These are phyloP conservation scores for Catharus bicknelli DNA, from an alignment of 2,113 vertebrate species.

Conservation along the genomic window DNA sequence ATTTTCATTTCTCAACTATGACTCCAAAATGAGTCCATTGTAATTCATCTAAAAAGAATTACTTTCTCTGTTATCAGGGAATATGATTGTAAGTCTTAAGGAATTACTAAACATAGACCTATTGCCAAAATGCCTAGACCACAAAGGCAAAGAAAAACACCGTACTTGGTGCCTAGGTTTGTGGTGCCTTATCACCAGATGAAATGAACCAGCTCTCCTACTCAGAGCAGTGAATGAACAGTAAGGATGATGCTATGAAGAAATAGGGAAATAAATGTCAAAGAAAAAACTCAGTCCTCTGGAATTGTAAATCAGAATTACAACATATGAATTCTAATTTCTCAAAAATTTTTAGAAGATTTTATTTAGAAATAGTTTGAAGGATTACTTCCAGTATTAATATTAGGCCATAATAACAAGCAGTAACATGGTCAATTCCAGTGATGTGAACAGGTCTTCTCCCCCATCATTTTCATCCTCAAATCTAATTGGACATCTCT, in stretches of 20 bases:
- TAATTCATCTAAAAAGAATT: accelerated
- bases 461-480: neutral
- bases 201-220: neutral
- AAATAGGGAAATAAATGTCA: neutral
- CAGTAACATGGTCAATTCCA: neutral
- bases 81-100: neutral
- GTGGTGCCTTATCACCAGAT: neutral
- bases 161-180: neutral
- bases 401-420: neutral
- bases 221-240: neutral
- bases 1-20: neutral
- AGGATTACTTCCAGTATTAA: neutral
- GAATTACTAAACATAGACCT: neutral
- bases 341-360: neutral
- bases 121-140: neutral
- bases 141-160: neutral
- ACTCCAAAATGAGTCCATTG: too few relatives aligned
- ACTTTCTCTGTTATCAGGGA: neutral
- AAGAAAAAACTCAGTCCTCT: neutral
- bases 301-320: neutral
- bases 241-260: neutral
- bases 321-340: neutral
- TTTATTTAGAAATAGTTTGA: neutral
- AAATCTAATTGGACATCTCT: neutral
- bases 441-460: neutral